These are phyloP conservation scores for Acomys russatus DNA, from an alignment of 2,797 vertebrate genomes.

Conservation along the genomic window DNA sequence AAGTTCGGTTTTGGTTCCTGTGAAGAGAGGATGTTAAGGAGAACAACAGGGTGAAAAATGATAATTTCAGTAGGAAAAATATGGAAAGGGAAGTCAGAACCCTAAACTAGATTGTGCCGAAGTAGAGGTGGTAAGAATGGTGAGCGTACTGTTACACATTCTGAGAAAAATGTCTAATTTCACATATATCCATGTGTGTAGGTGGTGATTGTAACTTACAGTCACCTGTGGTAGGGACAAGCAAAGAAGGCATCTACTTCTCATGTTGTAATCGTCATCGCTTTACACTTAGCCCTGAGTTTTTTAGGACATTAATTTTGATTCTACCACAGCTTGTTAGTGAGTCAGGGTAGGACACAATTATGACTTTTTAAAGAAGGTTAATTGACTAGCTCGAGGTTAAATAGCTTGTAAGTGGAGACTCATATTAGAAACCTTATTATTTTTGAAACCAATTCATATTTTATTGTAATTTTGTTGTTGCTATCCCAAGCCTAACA, in stretches of 20 bases:
- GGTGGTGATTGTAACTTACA: not conserved
- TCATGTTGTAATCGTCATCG: not conserved
- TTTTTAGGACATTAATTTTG: constrained; percentile 41
- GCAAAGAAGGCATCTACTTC: not conserved
- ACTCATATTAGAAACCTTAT: not conserved
- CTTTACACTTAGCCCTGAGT: not conserved
- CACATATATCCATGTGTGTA: not conserved
- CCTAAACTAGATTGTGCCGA: not conserved
- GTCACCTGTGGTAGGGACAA: not conserved
- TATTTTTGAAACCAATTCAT: not conserved
- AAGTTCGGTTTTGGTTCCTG: constrained; percentile 48
- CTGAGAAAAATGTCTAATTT: not conserved
- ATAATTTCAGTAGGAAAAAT: constrained; percentile 22
- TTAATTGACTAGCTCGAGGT: constrained; percentile 44
- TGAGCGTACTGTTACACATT: constrained; percentile 8
- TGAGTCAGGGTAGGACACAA: not conserved
- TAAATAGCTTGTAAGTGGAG: constrained; percentile 26
- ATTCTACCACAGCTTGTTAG: not conserved
- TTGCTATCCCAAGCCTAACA: not conserved
- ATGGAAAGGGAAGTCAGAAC: not conserved
- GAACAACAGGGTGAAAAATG: constrained; percentile 16
- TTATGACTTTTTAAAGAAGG: constrained; percentile 36
- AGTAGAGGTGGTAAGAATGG: constrained; percentile 4
- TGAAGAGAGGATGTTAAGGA: not conserved
- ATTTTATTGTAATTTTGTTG: constrained; percentile 32